Base-by-base conservation (phyloP, 2,888 invertebrate species). In the Steinernema hermaphroditum region DNA sequence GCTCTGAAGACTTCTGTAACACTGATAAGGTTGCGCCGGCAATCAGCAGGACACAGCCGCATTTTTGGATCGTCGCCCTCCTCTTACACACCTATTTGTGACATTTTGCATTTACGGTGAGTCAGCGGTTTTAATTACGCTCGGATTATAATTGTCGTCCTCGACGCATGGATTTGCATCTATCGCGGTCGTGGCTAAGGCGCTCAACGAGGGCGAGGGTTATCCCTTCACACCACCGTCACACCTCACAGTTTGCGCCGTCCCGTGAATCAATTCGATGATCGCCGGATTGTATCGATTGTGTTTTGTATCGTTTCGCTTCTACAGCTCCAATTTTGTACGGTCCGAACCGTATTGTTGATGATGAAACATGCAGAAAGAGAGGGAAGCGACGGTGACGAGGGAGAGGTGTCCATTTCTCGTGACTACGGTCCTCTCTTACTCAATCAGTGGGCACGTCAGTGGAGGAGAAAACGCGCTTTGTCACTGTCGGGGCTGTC, bases 1-100 rank as follows among this genome's bases (percentile, higher is more conserved):
- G 62, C 62, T 62, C 62, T 1, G 32, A 62, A 32, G 62, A 62
- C 62, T 62, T 62, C 32, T 62, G 62, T 27, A 62, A 62, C 62
- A 62, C 62, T 62, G 62, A 62, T 62, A 62, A 62, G 62, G 29
- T 62, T 29, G 32, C 62, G 29, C 4, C 29, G 62, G 9, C 62
- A 2, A 34, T 62, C 19, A 29, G 29, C 62, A 24, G 34, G 14
- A 12, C 27, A 14, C 62, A 6, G n/a, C 32, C 62, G 27, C 62
- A 62, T 32, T 62, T 32, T 29, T 62, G 62, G 62, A 62, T 32
- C n/a, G 16, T n/a, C 62, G 29, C 62, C 16, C 14, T 34, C 32
- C 12, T 62, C 34, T 29, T 32, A 19, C 32, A 62, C 62, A 32
- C 62, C 34, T 62, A 32, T 62, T 62, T 62, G 62, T 62, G 62